Percentiles rank a stretch among this genome's conserved stretches.
Conservation (phyloP, 2,113 vertebrate genomes). For the Anoplopoma fimbria region DNA sequence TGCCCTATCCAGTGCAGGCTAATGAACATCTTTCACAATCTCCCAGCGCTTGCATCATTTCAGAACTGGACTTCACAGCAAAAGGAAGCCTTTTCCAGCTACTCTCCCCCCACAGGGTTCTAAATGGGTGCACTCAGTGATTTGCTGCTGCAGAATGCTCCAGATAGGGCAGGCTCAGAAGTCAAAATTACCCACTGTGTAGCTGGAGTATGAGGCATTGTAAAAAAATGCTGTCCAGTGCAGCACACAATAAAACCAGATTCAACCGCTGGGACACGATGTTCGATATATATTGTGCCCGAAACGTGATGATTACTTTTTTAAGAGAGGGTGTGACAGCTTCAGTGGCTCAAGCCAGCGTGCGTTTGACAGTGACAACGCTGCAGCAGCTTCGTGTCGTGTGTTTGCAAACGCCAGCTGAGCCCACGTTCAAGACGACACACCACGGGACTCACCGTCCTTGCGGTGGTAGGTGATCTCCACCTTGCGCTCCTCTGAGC, state of each 20-base stretch:
- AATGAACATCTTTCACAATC: conserved; percentile 55
- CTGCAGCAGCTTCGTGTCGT: neutral
- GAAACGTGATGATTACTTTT: neutral
- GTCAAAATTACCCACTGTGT: conserved; percentile 42
- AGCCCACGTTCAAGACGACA: neutral
- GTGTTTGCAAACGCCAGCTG: neutral
- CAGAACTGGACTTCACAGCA: conserved; percentile 55
- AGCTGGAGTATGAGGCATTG: neutral
- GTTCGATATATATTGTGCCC: neutral
- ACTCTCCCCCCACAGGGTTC: conserved; percentile 12
- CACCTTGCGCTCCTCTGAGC: conserved; percentile 95
- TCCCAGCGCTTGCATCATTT: conserved; percentile 47
- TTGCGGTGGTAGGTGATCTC: conserved; percentile 97
- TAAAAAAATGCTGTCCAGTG: neutral
- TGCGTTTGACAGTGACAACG: neutral
- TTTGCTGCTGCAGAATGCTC: conserved; percentile 53
- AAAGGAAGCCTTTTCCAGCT: conserved; percentile 57
- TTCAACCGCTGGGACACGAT: neutral
- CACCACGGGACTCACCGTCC: conserved; percentile 87
- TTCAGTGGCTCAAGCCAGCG: neutral
- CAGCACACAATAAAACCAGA: neutral
- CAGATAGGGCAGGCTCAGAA: conserved; percentile 39
- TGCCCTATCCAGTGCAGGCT: conserved; percentile 42
- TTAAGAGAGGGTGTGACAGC: neutral
- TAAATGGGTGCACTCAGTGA: conserved; percentile 48